Percentiles rank a stretch among this genome's conserved stretches.
Evolutionary conservation across 64 coral and sea anemone genomes (phyloP).

Genomic region (Montipora cactus): DNA sequence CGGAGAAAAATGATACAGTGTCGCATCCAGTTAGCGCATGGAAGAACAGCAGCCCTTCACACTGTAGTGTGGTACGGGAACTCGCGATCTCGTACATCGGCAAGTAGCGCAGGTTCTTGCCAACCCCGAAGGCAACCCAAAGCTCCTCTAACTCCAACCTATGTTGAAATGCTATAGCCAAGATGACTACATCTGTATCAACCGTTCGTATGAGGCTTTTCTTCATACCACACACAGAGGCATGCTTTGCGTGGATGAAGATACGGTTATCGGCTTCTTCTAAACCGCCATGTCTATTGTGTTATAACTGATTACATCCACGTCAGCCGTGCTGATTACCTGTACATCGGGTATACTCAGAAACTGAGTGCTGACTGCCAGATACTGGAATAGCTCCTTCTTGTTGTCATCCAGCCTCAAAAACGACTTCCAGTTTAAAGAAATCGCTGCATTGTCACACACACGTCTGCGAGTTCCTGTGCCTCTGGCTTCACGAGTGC

Average conservation of each 20-base stretch:
- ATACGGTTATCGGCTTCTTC: conserved; percentile 61
- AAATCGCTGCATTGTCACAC: conserved; percentile 39
- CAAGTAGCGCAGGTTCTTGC: conserved; percentile 48
- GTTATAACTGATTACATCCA: conserved; percentile 46
- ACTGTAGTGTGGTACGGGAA: conserved; percentile 26
- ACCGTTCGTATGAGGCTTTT: conserved; percentile 64
- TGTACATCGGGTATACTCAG: conserved; percentile 13
- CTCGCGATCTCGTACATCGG: conserved; percentile 42
- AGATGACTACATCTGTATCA: conserved; percentile 53
- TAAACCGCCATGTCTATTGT: conserved; percentile 33
- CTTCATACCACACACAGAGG: conserved; percentile 42
- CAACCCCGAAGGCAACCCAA: conserved; percentile 18
- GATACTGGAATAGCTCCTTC: conserved; percentile 62
- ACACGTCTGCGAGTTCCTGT: conserved; percentile 46
- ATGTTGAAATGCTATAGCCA: conserved; percentile 41
- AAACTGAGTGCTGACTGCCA: conserved; percentile 24
- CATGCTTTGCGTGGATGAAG: conserved; percentile 62
- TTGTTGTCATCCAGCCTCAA: conserved; percentile 75
- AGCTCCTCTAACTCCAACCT: conserved; percentile 22
- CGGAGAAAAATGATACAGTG: conserved; percentile 51
- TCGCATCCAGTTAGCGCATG: conserved; percentile 62
- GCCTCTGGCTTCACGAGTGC: conserved; percentile 38
- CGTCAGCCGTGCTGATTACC: conserved; percentile 47
- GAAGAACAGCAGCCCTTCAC: conserved; percentile 61
- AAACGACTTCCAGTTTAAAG: conserved; percentile 70